Evolutionary conservation across 2,797 vertebrate species (phyloP), one percentile per base, ranked within the genome.

Genomic region (Hipposideros larvatus): DNA sequence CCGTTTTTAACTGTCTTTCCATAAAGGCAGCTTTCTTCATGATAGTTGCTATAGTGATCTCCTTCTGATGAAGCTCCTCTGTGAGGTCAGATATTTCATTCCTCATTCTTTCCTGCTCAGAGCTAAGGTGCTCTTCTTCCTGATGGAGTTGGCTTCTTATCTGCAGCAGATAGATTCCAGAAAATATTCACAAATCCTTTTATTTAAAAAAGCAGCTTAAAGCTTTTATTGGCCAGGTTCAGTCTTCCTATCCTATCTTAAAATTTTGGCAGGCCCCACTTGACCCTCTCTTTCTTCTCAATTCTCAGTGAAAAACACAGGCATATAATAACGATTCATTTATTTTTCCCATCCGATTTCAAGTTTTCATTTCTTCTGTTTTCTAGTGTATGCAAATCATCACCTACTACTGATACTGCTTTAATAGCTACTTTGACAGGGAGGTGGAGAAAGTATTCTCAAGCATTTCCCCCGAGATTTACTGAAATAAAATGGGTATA

Each of bases 21-120:
- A 99, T 98, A 95, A 98, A 97, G 97, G 98, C 96, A 70, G 98
- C 98, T 97, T 98, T 99, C 96, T 98, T 98, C 98, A 97, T 97
- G 98, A 99, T 98, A 97, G 98, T 98, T 98, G 98, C 98, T 98
- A 99, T 98, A 97, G 99, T 98, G 97, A 98, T 98, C 92, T 99
- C 98, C 97, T 98, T 99, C 98, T 98, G 98, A 97, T 98, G 98
- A 94, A 99, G 98, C 97, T 98, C 98, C 94, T 98, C 97, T 71
- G 98, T 98, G 94, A 99, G 98, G 97, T 98, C 98, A 88, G 97
- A 98, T 97, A 99, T 98, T 98, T 98, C 98, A 16, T 88, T 98
- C 97, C 97, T 98, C 98, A 98, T 98, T 97, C 98, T 98, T 93
- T 98, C 97, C 96, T 98, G 98, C 96, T 98, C 98, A 83, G 96